Percentiles rank a stretch among this genome's conserved stretches.
These are phyloP conservation scores for Rousettus madagascariensis DNA, from an alignment of 2,797 vertebrate species.

Conservation along the genomic window DNA sequence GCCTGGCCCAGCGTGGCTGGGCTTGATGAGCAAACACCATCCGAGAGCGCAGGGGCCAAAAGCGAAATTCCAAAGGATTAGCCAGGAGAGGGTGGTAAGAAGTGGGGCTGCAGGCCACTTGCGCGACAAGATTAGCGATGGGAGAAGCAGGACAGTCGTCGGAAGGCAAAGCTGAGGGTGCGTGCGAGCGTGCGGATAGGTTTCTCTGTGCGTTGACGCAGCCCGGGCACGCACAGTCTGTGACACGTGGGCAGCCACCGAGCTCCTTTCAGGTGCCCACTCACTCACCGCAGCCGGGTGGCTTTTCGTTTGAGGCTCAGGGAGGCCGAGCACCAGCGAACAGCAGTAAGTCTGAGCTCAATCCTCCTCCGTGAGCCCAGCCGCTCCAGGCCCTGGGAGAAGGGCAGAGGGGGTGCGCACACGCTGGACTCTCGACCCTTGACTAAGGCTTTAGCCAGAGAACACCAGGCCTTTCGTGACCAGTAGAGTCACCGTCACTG, in stretches of 20 bases:
- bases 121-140: not conserved
- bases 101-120: not conserved
- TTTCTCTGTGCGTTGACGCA: not conserved
- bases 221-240: not conserved
- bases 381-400: not conserved
- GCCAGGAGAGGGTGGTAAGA: constrained; percentile 60
- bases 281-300: not conserved
- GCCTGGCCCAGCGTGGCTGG: not conserved
- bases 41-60: not conserved
- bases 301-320: not conserved
- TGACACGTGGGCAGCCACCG: not conserved
- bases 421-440: not conserved
- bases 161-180: not conserved
- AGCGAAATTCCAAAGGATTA: constrained; percentile 54
- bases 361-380: not conserved
- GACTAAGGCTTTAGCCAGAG: not conserved
- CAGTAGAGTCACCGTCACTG: not conserved
- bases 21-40: not conserved
- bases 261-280: not conserved
- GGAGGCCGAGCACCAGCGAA: not conserved
- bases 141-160: not conserved
- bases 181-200: rapidly evolving
- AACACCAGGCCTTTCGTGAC: not conserved
- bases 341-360: not conserved
- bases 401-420: not conserved